These are phyloP conservation scores for Mycteria americana DNA, from an alignment of 2,797 vertebrate genomes.

Conservation along the genomic window DNA sequence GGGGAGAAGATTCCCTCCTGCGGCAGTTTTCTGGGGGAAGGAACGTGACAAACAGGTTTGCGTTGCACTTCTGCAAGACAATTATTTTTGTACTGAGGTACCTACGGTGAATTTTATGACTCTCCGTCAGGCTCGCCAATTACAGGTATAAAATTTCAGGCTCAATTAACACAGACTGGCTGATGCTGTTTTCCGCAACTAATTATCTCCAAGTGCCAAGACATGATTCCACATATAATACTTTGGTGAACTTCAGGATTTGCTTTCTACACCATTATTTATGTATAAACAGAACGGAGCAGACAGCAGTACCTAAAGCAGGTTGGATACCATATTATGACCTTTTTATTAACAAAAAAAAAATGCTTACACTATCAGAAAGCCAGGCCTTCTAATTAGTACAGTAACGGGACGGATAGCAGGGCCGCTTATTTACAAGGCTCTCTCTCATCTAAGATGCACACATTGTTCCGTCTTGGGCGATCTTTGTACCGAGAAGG, in stretches of 20 bases:
- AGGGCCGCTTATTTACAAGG: not conserved
- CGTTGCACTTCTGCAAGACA: not conserved
- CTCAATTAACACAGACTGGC: slow-evolving; percentile 46
- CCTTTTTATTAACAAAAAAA: not conserved
- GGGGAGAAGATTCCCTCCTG: not conserved
- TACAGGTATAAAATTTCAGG: slow-evolving; percentile 34
- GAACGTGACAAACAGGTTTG: not conserved
- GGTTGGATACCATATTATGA: not conserved
- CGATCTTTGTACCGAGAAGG: not conserved
- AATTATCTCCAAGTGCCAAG: slow-evolving; percentile 41
- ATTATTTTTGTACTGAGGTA: not conserved
- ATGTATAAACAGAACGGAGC: not conserved
- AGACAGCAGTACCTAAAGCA: not conserved
- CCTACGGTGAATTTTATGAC: not conserved
- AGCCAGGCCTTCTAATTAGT: slow-evolving; percentile 9
- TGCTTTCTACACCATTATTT: slow-evolving; percentile 19
- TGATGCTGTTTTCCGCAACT: not conserved
- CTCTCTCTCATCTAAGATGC: not conserved
- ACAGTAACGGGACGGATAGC: not conserved
- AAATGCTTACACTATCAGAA: slow-evolving; percentile 6
- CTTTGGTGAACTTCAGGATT: slow-evolving; percentile 2
- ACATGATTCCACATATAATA: not conserved
- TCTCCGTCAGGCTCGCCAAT: not conserved
- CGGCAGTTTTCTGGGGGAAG: not conserved
- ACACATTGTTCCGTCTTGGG: not conserved